These are phyloP conservation scores for Tetramorium bicarinatum DNA, from an alignment of 2,888 invertebrate species.

Conservation along the genomic window DNA sequence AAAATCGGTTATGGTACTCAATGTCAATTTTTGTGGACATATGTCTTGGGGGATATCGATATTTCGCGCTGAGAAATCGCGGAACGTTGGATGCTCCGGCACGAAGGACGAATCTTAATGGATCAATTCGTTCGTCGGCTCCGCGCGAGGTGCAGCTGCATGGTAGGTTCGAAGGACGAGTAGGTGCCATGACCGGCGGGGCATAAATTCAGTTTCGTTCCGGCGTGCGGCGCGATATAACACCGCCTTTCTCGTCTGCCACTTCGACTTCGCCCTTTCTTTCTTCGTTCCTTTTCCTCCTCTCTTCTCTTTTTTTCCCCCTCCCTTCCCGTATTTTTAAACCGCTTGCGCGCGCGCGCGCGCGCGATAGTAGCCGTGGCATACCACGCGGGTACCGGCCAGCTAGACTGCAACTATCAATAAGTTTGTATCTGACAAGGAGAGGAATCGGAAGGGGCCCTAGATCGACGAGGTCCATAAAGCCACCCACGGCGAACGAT, in stretches of 20 bases:
- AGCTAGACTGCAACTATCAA: slow-evolving; percentile 78
- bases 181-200: slow-evolving; percentile 54
- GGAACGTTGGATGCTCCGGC: slow-evolving; percentile 9
- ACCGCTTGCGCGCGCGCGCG: background rate
- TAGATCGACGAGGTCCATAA: slow-evolving; percentile 82
- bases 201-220: slow-evolving; percentile 70
- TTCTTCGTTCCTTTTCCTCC: background rate
- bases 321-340: background rate
- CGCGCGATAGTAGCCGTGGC: slow-evolving; percentile 61
- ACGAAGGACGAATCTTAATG: slow-evolving; percentile 55
- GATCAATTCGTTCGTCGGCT: slow-evolving; percentile 44
- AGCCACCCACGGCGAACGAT: slow-evolving; percentile 85
- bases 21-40: background rate
- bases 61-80: slow-evolving; percentile 16
- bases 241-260: slow-evolving; percentile 28
- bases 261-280: slow-evolving; percentile 27
- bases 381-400: slow-evolving; percentile 61
- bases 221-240: slow-evolving; percentile 45
- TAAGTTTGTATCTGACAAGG: slow-evolving; percentile 82
- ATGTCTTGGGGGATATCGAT: slow-evolving; percentile 26
- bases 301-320: slow-evolving; percentile 29
- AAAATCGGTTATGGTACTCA: background rate
- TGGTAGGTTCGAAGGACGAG: slow-evolving; percentile 60
- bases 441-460: slow-evolving; percentile 79
- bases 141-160: slow-evolving; percentile 3